phyloP scores from a whole-genome alignment of 2,888 invertebrate species.

The Meloe dianella region DNA sequence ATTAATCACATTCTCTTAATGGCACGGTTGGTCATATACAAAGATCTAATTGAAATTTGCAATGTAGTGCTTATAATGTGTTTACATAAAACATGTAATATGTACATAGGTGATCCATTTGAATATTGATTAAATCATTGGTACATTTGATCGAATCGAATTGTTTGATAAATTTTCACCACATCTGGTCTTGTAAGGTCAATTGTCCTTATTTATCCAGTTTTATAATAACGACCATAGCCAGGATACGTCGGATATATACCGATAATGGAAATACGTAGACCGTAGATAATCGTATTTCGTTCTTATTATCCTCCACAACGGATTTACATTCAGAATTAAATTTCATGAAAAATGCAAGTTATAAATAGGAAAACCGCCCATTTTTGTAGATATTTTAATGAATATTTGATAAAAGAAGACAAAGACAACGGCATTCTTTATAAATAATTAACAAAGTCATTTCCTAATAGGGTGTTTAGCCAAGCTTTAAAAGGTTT shows the following conservation, averaged over 20 bases:
- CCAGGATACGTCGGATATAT: conserved; percentile 39
- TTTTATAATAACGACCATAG: conserved; percentile 18
- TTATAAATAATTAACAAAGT: conserved; percentile 29
- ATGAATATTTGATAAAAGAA: neutral
- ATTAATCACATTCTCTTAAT: conserved; percentile 6
- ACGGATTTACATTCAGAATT: conserved; percentile 43
- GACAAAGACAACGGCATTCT: conserved; percentile 23
- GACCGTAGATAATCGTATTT: conserved; percentile 49
- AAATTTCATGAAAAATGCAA: conserved; percentile 41
- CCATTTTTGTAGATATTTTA: no score
- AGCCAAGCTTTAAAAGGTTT: conserved; percentile 20
- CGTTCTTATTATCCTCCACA: conserved; percentile 42
- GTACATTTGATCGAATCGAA: neutral
- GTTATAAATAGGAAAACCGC: conserved; percentile 29
- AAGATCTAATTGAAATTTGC: conserved; percentile 7
- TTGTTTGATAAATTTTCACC: neutral
- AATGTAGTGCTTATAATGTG: neutral
- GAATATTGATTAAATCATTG: neutral
- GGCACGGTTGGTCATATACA: neutral
- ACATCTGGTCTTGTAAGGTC: conserved; percentile 4
- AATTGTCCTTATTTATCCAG: conserved; percentile 26
- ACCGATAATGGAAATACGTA: conserved; percentile 48
- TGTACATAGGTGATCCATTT: neutral
- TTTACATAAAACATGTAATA: neutral
- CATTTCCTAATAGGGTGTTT: conserved; percentile 32